These are phyloP conservation scores for Agonum fuliginosum DNA, from an alignment of 2,888 invertebrate genomes.

Conservation along the genomic window DNA sequence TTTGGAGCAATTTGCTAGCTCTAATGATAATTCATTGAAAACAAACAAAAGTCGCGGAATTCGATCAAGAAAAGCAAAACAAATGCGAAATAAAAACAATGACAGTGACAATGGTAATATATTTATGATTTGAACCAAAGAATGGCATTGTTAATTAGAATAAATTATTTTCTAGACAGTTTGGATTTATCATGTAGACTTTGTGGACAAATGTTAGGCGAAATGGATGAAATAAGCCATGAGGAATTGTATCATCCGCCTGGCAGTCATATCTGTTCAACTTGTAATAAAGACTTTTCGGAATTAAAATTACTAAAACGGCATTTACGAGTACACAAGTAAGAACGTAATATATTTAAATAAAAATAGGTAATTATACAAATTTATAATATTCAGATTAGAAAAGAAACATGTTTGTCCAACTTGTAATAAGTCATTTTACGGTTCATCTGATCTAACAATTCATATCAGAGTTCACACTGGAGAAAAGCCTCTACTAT, in stretches of 20 bases:
- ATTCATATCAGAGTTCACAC: constrained; percentile 58
- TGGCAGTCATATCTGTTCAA: constrained; percentile 29
- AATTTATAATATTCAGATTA: constrained; percentile 43
- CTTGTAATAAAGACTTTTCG: constrained; percentile 51
- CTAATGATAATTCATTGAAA: too few relatives aligned
- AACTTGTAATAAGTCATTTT: constrained; percentile 67
- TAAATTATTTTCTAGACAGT: constrained; percentile 19
- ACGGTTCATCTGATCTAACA: constrained; percentile 63
- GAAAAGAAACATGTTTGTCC: constrained; percentile 48
- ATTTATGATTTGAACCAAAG: too few relatives aligned
- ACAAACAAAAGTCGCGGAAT: too few relatives aligned
- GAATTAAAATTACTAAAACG: constrained; percentile 56
- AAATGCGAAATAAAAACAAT: not conserved
- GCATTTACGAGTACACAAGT: constrained; percentile 52
- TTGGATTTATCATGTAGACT: constrained; percentile 37
- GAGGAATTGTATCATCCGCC: constrained; percentile 61
- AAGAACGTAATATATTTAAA: constrained; percentile 16
- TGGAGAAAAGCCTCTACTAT: constrained; percentile 54
- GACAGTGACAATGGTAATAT: constrained; percentile 11
- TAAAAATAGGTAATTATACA: constrained; percentile 49
- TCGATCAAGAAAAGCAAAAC: constrained; percentile 13
- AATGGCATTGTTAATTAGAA: not conserved
- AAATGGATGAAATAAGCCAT: constrained; percentile 61
- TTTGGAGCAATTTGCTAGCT: not conserved
- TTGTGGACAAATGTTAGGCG: constrained; percentile 59